Conservation (phyloP, 35 echinoderm and acorn worm species). For the Diadema setosum region DNA sequence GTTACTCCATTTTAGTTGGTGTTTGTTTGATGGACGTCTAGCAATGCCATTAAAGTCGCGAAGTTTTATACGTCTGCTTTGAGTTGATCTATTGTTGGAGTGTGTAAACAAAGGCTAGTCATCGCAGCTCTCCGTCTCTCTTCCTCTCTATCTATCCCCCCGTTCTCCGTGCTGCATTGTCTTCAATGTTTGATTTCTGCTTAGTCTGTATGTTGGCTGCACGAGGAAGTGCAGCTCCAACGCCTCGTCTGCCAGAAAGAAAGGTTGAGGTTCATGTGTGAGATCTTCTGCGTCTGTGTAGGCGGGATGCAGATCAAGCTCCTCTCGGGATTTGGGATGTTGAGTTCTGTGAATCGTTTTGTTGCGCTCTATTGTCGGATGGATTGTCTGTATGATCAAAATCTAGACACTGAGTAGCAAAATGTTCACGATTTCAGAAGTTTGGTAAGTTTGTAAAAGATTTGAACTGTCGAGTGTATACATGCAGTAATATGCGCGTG, state of each 20-base stretch:
- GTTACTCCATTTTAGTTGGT: no score
- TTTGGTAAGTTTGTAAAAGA: no score
- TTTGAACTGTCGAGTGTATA: no score
- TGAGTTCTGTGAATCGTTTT: no score
- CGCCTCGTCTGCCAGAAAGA: background rate
- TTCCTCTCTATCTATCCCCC: background rate
- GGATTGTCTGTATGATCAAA: no score
- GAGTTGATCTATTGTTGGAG: background rate
- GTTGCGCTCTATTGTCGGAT: no score
- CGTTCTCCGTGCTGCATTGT: background rate
- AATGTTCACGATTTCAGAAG: no score
- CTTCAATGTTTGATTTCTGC: background rate
- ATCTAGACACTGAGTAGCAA: no score
- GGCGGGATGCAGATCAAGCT: no score
- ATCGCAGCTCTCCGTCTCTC: background rate
- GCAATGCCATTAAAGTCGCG: background rate
- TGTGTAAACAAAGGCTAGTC: slow-evolving; percentile 17
- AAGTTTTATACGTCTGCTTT: background rate
- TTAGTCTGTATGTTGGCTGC: background rate
- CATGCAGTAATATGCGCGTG: no score
- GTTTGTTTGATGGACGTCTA: background rate
- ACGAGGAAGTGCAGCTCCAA: background rate
- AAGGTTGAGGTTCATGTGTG: background rate
- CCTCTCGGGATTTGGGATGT: no score
- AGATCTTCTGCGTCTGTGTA: background rate